A percentile compares a stretch with the other conserved stretches of the same genome.
Conservation (phyloP, 2,797 vertebrate genomes). For the Poeciliopsis presidionis region DNA sequence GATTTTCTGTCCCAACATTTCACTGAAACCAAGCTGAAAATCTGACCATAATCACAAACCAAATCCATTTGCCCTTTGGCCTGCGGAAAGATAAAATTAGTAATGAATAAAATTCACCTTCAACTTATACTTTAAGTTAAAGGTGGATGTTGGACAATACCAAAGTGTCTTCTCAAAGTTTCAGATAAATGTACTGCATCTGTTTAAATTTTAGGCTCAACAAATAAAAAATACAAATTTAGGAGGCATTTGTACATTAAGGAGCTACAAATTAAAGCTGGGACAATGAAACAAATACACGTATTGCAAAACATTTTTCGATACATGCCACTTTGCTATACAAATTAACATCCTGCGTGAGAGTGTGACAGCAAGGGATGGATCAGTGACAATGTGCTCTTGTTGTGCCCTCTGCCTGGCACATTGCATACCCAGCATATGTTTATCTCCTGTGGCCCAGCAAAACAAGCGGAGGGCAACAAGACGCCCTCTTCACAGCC, state of each 20-base stretch:
- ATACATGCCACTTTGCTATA: slow-evolving; percentile 7
- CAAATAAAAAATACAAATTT: not conserved
- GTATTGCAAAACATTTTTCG: not conserved
- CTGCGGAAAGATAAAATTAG: not conserved
- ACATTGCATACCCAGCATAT: slow-evolving; percentile 54
- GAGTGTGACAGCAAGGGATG: slow-evolving; percentile 27
- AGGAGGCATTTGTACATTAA: not conserved
- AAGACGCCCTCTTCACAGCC: slow-evolving; percentile 62
- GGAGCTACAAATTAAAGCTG: not conserved
- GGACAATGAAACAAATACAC: not conserved
- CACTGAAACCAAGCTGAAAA: not conserved
- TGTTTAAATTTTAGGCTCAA: not conserved
- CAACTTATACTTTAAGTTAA: too few relatives aligned
- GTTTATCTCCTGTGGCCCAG: slow-evolving; percentile 47
- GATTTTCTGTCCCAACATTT: not conserved
- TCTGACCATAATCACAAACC: not conserved
- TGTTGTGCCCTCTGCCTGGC: slow-evolving; percentile 57
- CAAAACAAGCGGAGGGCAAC: slow-evolving; percentile 58
- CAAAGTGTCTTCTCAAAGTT: not conserved
- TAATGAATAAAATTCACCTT: not conserved
- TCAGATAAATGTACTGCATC: not conserved
- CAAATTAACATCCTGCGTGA: slow-evolving; percentile 25
- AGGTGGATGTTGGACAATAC: not conserved
- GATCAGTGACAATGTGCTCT: slow-evolving; percentile 52
- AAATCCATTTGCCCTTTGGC: too few relatives aligned